A percentile compares a stretch with the other conserved stretches of the same genome.
These are phyloP conservation scores for Petrolisthes manimaculis DNA, from an alignment of 2,888 invertebrate genomes.

Conservation along the genomic window DNA sequence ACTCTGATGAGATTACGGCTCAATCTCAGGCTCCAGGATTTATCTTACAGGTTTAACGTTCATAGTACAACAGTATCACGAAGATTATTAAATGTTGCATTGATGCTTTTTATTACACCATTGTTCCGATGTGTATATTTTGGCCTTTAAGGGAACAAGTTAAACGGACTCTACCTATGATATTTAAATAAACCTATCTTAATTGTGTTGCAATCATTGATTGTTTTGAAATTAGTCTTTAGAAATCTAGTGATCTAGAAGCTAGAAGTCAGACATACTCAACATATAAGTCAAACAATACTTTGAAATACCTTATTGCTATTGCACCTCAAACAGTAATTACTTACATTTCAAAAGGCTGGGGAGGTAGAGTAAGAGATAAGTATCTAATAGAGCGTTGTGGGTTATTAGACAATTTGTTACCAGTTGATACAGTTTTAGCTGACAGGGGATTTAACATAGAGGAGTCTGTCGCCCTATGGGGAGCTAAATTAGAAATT, in stretches of 20 bases:
- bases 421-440: neutral
- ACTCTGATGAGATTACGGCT: neutral
- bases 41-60: neutral
- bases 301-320: slow-evolving; percentile 3
- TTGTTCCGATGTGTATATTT: neutral
- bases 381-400: neutral
- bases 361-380: slow-evolving; percentile 7
- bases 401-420: neutral
- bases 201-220: slow-evolving; percentile 12
- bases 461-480: neutral
- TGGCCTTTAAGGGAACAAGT: slow-evolving; percentile 11
- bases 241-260: neutral
- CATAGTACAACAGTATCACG: slow-evolving; percentile 5
- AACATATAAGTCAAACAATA: neutral
- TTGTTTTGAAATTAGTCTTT: slow-evolving; percentile 2
- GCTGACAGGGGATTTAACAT: neutral
- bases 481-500: neutral
- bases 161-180: slow-evolving; percentile 4
- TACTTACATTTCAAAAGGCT: slow-evolving; percentile 9
- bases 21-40: neutral
- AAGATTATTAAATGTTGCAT: neutral
- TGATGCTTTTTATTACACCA: neutral
- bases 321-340: neutral
- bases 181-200: neutral
- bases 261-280: neutral